These are phyloP conservation scores for Lepus timidus DNA, from an alignment of 2,113 vertebrate genomes.

Conservation along the genomic window DNA sequence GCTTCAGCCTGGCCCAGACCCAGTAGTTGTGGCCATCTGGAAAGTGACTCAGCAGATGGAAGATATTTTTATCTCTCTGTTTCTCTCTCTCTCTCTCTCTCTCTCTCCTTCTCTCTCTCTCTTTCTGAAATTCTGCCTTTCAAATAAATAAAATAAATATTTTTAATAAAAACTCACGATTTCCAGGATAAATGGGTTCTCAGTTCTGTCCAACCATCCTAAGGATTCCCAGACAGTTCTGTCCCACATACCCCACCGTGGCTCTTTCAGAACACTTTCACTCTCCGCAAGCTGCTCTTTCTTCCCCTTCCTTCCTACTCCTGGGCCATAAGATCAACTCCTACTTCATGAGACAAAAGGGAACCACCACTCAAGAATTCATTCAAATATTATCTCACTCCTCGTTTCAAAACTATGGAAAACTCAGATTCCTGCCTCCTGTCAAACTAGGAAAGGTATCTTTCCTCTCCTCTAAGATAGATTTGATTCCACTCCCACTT, in stretches of 20 bases:
- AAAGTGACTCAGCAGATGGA: too few species aligned
- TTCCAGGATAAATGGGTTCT: neutral
- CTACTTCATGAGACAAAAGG: neutral
- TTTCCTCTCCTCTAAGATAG: neutral
- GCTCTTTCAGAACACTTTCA: neutral
- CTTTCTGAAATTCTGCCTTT: too few species aligned
- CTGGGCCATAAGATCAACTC: neutral
- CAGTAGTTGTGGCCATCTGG: too few species aligned
- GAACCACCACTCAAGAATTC: neutral
- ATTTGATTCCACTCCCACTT: neutral
- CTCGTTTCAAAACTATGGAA: neutral
- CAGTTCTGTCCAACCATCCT: neutral
- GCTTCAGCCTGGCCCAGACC: too few species aligned
- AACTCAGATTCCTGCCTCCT: neutral
- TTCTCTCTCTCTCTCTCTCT: too few species aligned
- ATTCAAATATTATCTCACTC: neutral
- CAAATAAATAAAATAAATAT: too few species aligned
- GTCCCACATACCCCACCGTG: neutral
- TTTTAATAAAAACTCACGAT: neutral
- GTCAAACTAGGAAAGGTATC: neutral
- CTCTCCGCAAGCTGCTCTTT: neutral
- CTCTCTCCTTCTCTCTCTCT: too few species aligned
- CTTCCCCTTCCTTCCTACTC: neutral
- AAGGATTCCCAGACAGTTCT: neutral
- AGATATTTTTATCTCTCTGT: too few species aligned